Percentiles rank a stretch among this genome's conserved stretches.
These are phyloP conservation scores for Coremacera marginata DNA, from an alignment of 2,888 invertebrate species.

Conservation along the genomic window DNA sequence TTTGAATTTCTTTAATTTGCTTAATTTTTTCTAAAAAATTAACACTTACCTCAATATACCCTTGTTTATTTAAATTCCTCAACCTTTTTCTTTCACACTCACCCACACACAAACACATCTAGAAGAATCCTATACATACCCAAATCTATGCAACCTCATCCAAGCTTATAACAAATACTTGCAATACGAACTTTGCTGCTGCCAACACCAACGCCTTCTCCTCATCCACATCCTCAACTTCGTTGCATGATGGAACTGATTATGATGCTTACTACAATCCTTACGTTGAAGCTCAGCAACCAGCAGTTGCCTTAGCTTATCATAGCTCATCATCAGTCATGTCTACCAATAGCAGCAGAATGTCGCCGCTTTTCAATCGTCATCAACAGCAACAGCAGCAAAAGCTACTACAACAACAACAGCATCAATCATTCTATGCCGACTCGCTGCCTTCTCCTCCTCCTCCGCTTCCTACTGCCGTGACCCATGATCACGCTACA, in stretches of 20 bases:
- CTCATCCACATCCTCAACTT: conserved; percentile 50
- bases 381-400: conserved; percentile 48
- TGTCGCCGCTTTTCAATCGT: conserved; percentile 44
- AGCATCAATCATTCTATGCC: conserved; percentile 32
- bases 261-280: conserved; percentile 59
- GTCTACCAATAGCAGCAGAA: conserved; percentile 46
- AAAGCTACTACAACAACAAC: conserved; percentile 41
- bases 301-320: conserved; percentile 33
- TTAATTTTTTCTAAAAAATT: conserved; percentile 37
- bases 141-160: conserved; percentile 35
- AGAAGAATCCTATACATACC: conserved; percentile 43
- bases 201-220: conserved; percentile 45
- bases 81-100: conserved; percentile 15
- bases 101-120: conserved; percentile 31
- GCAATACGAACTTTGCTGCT: conserved; percentile 41
- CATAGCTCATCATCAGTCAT: conserved; percentile 53
- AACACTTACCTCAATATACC: conserved; percentile 11
- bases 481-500: conserved; percentile 31
- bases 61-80: background rate
- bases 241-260: conserved; percentile 54
- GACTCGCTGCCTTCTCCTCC: conserved; percentile 40
- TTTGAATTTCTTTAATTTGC: conserved; percentile 42
- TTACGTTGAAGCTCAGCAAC: conserved; percentile 58
- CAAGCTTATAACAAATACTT: conserved; percentile 42
- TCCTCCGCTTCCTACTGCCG: conserved; percentile 28